A percentile compares a stretch with the other conserved stretches of the same genome.
phyloP scores from a whole-genome alignment of 1,140 invertebrate genomes.

The Nebria ingens region DNA sequence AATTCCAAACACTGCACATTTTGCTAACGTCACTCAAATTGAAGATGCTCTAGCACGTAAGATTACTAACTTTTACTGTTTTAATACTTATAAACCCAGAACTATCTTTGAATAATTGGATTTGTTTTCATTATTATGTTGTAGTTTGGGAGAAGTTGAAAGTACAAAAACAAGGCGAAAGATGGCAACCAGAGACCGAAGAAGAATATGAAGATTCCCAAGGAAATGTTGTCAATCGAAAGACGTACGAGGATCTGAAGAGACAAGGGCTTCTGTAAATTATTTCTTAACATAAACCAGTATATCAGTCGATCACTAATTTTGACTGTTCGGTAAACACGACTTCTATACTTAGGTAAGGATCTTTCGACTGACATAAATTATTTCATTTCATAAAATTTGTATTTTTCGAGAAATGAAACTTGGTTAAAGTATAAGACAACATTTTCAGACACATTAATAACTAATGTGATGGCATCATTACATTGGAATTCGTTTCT shows the following conservation, averaged over 20 bases:
- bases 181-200: conserved; percentile 93
- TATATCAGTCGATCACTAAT: too few relatives aligned
- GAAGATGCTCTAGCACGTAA: conserved; percentile 90
- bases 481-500: too few relatives aligned
- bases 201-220: conserved; percentile 99
- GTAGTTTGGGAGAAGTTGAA: conserved; percentile 95
- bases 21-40: conserved; percentile 98
- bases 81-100: not conserved
- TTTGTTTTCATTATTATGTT: conserved; percentile 27
- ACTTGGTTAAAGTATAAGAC: too few relatives aligned
- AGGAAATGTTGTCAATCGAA: conserved; percentile 97
- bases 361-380: too few relatives aligned
- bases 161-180: conserved; percentile 84
- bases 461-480: too few relatives aligned
- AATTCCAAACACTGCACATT: conserved; percentile 99
- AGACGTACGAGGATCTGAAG: conserved; percentile 97
- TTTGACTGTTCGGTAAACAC: too few relatives aligned
- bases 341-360: too few relatives aligned
- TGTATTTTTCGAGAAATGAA: too few relatives aligned
- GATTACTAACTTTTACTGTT: conserved; percentile 28
- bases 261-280: conserved; percentile 91
- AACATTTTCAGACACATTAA: too few relatives aligned
- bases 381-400: too few relatives aligned
- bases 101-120: conserved; percentile 5
- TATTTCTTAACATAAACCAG: too few relatives aligned